Conservation (phyloP, 2,797 vertebrate species). For the Diceros bicornis region DNA sequence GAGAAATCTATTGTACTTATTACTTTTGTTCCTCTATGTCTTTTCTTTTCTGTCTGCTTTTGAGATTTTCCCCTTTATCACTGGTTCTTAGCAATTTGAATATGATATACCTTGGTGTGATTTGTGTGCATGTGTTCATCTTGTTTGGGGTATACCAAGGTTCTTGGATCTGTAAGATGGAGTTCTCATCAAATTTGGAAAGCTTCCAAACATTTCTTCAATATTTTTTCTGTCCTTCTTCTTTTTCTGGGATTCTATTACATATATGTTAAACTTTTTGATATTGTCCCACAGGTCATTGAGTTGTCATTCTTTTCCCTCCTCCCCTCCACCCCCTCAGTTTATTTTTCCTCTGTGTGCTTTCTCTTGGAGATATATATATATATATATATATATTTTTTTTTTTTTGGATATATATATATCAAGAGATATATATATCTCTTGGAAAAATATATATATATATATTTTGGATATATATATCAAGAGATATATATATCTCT, state of each 20-base stretch:
- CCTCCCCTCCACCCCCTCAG: not conserved
- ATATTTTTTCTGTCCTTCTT: not conserved
- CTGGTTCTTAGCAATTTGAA: not conserved
- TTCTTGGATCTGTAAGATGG: not conserved
- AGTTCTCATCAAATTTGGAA: not conserved
- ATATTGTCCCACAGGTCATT: not conserved
- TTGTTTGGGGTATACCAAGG: not conserved
- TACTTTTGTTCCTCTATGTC: not conserved
- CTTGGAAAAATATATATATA: too few relatives aligned
- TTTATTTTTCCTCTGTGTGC: not conserved
- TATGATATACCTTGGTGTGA: not conserved
- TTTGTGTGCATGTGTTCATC: not conserved
- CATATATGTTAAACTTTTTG: not conserved
- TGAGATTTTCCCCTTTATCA: not conserved
- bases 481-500: too few relatives aligned
- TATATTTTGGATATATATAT: too few relatives aligned
- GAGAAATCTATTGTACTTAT: constrained; percentile 32
- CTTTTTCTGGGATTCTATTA: not conserved
- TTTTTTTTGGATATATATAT: too few relatives aligned
- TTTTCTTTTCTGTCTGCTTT: not conserved
- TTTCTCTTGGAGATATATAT: not conserved
- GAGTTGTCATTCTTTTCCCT: not conserved
- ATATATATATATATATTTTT: too few relatives aligned
- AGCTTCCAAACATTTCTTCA: not conserved
- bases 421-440: too few relatives aligned